Evolutionary conservation across 2,888 invertebrate species (phyloP), one percentile per base, ranked within the genome.

Genomic region (Mongoloraphidia duomilia): DNA sequence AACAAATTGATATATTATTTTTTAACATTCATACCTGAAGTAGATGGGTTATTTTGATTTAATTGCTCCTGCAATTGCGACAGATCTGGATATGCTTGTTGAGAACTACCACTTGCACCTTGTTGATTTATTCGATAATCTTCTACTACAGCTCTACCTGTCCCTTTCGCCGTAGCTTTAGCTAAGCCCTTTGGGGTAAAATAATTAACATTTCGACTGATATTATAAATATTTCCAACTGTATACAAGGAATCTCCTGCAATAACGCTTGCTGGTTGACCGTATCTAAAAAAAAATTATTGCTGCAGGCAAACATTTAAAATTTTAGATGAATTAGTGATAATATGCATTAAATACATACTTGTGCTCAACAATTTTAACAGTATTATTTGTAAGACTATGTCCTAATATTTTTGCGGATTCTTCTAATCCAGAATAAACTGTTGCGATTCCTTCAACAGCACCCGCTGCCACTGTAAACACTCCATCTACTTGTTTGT

Each of bases 351-450:
- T 10, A 46, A 34, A 41, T 26, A 62, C 72, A 66, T 68, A 85
- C 84, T 79, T 84, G 61, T 86, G 78, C 56, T 79, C 71, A 39
- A 87, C 82, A 48, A 85, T 75, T 59, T 77, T 75, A 1, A 85
- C 84, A 1, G 85, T 85, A 63, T 86, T 84, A 55, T 81, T 71
- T 45, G 82, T 77, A 26, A 87, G 63, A 59, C 69, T 77, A 36
- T 60, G 64, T 9, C 80, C 84, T 45, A 87, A 63, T 44, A 78
- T 76, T 49, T 72, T 71, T 1, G 84, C 84, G 1, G 85, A 84
- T 44, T 74, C 70, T 59, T 87, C 85, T 38, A 87, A 65, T 3
- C 84, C 79, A 57, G 76, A 68, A 61, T 82, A 84, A 10, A 87
- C 75, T 0, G 83, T 82, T 0, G 76, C 73, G 57, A 83, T 77